Conservation (phyloP, 1,140 invertebrate genomes). For the Chelonus insularis region DNA sequence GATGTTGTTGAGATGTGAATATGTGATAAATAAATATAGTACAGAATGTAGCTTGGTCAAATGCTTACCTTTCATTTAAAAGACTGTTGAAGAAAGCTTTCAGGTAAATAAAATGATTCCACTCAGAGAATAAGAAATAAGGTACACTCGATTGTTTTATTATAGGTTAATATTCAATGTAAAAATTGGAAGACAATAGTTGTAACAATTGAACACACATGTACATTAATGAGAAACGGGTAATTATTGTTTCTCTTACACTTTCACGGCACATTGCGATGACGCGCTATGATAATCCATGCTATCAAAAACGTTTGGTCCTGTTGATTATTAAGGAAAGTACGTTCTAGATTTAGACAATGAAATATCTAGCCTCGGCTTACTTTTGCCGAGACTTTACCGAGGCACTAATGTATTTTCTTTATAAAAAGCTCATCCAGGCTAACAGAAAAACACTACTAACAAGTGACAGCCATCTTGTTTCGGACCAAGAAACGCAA, state of each 20-base stretch:
- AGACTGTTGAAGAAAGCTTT: slow-evolving; percentile 16
- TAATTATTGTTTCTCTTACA: slow-evolving; percentile 37
- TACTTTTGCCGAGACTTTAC: not conserved
- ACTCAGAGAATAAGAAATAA: not conserved
- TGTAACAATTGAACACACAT: slow-evolving; percentile 44
- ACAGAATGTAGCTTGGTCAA: slow-evolving; percentile 19
- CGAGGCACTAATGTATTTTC: slow-evolving; percentile 39
- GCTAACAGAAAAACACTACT: slow-evolving; percentile 49
- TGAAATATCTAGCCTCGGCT: not conserved
- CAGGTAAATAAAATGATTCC: slow-evolving; percentile 1
- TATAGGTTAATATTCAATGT: not conserved
- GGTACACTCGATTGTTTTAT: not conserved
- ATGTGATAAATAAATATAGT: not conserved
- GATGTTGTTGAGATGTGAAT: not conserved
- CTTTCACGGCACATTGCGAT: slow-evolving; percentile 45
- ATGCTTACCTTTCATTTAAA: slow-evolving; percentile 48
- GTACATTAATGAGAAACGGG: slow-evolving; percentile 41
- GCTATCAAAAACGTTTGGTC: slow-evolving; percentile 24
- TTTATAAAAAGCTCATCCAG: slow-evolving; percentile 40
- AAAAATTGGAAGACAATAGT: slow-evolving; percentile 44
- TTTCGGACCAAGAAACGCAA: slow-evolving; percentile 9
- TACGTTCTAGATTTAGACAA: not conserved
- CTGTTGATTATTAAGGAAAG: not conserved
- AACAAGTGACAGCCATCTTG: slow-evolving; percentile 59
- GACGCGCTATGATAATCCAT: slow-evolving; percentile 37